These are phyloP conservation scores for Daboia siamensis DNA, from an alignment of 2,113 vertebrate genomes.

Conservation along the genomic window DNA sequence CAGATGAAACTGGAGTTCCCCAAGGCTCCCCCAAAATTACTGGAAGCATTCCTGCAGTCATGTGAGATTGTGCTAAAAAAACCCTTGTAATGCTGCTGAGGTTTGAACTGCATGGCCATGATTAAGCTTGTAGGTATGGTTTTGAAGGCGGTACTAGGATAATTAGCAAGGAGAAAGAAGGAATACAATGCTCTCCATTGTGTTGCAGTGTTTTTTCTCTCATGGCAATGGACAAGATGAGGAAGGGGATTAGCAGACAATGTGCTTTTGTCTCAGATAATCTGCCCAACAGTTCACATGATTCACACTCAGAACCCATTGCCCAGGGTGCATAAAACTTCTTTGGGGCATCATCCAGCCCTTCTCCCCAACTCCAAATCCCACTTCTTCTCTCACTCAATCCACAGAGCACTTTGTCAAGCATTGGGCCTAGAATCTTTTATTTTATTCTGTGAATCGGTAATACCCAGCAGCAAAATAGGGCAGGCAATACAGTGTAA, in stretches of 20 bases:
- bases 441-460: background rate
- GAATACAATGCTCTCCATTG: background rate
- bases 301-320: background rate
- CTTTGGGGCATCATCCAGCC: background rate
- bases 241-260: background rate
- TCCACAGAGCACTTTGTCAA: background rate
- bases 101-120: background rate
- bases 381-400: background rate
- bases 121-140: background rate
- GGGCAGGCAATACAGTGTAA: background rate
- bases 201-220: background rate
- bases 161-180: background rate
- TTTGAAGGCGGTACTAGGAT: background rate
- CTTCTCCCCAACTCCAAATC: background rate
- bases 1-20: background rate
- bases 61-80: background rate
- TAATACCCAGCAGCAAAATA: background rate
- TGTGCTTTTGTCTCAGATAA: background rate
- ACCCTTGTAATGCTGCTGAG: background rate
- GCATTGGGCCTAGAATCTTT: background rate
- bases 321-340: background rate
- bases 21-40: background rate
- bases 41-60: background rate
- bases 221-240: background rate
- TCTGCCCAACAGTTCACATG: background rate